Percentiles rank a stretch among this genome's conserved stretches.
Conservation (phyloP, 2,113 vertebrate genomes). For the Hippocampus mohnikei region DNA sequence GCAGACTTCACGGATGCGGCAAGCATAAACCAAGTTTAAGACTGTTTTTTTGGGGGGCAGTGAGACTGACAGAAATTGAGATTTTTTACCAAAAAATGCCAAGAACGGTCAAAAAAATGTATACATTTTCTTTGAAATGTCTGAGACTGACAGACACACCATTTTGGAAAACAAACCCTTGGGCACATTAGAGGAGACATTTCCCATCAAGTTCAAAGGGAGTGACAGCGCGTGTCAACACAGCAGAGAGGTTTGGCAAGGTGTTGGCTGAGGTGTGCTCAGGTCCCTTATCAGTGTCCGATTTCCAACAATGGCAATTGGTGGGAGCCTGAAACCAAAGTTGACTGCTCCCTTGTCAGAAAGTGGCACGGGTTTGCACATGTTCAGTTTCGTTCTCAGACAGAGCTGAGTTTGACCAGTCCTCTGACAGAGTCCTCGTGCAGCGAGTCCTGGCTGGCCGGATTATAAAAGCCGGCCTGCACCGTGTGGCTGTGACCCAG, state of each 20-base stretch:
- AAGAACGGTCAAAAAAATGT: not conserved
- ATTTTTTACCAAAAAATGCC: slow-evolving; percentile 38
- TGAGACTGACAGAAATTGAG: slow-evolving; percentile 55
- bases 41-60: slow-evolving; percentile 66
- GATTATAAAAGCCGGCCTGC: slow-evolving; percentile 81
- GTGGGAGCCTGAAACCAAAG: slow-evolving; percentile 1
- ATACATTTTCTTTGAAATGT: slow-evolving; percentile 57
- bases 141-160: slow-evolving; percentile 22
- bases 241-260: slow-evolving; percentile 42
- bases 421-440: slow-evolving; percentile 95
- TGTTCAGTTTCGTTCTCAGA: slow-evolving; percentile 71
- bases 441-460: slow-evolving; percentile 91
- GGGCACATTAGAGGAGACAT: not conserved
- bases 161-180: slow-evolving; percentile 9
- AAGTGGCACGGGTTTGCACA: slow-evolving; percentile 29
- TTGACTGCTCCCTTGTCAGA: slow-evolving; percentile 12
- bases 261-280: slow-evolving; percentile 26
- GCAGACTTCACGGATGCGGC: no score
- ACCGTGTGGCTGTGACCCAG: slow-evolving; percentile 83
- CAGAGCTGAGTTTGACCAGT: slow-evolving; percentile 95
- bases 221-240: not conserved
- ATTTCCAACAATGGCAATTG: slow-evolving; percentile 25
- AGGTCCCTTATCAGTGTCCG: slow-evolving; percentile 39
- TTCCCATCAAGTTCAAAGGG: slow-evolving; percentile 9
- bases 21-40: not conserved